These are phyloP conservation scores for Scaptomyza caliginosa DNA, from an alignment of 2,888 invertebrate genomes.

Conservation along the genomic window DNA sequence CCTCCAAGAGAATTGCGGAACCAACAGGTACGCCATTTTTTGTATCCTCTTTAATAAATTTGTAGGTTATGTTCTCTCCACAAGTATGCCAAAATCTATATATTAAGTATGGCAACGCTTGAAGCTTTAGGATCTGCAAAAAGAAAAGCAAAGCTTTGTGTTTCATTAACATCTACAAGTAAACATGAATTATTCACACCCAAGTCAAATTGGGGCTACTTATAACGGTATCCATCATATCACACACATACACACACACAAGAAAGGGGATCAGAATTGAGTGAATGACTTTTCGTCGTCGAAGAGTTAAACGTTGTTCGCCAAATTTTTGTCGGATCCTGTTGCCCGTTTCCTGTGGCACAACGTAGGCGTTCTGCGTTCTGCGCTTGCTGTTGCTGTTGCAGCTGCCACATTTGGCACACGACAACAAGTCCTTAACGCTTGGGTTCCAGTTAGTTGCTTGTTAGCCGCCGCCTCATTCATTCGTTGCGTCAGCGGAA, in stretches of 20 bases:
- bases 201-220: slow-evolving; percentile 9
- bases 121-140: no score
- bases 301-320: slow-evolving; percentile 5
- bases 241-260: neutral
- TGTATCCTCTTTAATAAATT: no score
- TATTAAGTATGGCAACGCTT: no score
- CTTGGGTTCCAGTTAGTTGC: slow-evolving; percentile 6
- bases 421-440: slow-evolving; percentile 40
- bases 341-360: slow-evolving; percentile 26
- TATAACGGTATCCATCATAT: slow-evolving; percentile 24
- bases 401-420: slow-evolving; percentile 55
- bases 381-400: slow-evolving; percentile 10
- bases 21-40: slow-evolving; percentile 73
- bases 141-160: no score
- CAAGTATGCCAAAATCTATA: no score
- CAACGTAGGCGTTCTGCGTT: slow-evolving; percentile 37
- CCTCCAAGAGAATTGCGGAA: slow-evolving; percentile 79
- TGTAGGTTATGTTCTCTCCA: no score
- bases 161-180: neutral
- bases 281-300: neutral
- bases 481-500: slow-evolving; percentile 26
- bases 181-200: slow-evolving; percentile 42
- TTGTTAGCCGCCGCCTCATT: slow-evolving; percentile 32
- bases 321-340: neutral
- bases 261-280: slow-evolving; percentile 1